phyloP scores from a whole-genome alignment of 92 coral and sea anemone species.

The Zoanthus sansibaricus region DNA sequence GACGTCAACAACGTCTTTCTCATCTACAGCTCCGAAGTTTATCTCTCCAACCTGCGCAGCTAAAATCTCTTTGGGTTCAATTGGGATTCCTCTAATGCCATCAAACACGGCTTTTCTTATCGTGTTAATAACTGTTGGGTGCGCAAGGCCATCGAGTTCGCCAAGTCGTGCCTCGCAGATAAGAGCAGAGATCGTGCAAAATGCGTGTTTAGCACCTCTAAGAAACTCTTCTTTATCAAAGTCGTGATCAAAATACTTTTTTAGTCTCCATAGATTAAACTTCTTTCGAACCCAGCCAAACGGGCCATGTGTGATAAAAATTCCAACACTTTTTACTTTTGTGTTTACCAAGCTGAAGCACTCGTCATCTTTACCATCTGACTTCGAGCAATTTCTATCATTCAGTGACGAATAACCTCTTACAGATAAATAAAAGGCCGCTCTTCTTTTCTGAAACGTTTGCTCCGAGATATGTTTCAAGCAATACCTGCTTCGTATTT shows the following conservation, averaged over 20 bases:
- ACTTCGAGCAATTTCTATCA: not conserved
- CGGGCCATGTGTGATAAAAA: slow-evolving; percentile 73
- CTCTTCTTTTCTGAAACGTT: not conserved
- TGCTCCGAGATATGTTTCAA: not conserved
- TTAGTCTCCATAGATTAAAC: slow-evolving; percentile 73
- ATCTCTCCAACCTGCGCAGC: slow-evolving; percentile 57
- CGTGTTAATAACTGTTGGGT: slow-evolving; percentile 47
- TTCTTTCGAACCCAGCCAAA: slow-evolving; percentile 80
- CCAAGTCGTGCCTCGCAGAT: slow-evolving; percentile 63
- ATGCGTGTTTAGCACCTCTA: slow-evolving; percentile 91
- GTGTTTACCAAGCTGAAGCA: not conserved
- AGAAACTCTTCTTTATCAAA: slow-evolving; percentile 90
- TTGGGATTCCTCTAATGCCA: slow-evolving; percentile 49
- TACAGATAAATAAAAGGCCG: not conserved
- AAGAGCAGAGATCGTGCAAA: slow-evolving; percentile 76
- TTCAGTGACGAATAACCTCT: slow-evolving; percentile 33
- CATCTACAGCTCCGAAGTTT: slow-evolving; percentile 53
- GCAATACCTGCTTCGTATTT: not conserved
- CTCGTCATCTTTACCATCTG: not conserved
- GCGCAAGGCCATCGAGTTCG: slow-evolving; percentile 68
- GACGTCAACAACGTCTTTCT: slow-evolving; percentile 64
- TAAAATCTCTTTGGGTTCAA: slow-evolving; percentile 50
- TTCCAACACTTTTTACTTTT: slow-evolving; percentile 11
- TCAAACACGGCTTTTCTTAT: slow-evolving; percentile 52
- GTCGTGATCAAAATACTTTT: slow-evolving; percentile 81